A percentile compares a stretch with the other conserved stretches of the same genome.
These are phyloP conservation scores for Epistrophe grossulariae DNA, from an alignment of 2,888 invertebrate species.

Conservation along the genomic window DNA sequence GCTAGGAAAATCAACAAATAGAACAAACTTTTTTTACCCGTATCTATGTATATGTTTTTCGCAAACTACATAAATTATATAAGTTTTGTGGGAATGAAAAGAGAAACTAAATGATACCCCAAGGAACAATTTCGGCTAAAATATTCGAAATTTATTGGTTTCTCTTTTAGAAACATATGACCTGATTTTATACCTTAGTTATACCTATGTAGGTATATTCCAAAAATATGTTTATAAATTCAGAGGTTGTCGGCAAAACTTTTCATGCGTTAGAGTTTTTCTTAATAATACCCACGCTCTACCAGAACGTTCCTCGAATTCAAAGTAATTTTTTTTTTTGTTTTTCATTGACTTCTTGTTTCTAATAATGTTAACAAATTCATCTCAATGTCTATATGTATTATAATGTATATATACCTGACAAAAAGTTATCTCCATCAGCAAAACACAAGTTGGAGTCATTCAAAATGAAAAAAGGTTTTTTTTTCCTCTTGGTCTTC, in stretches of 20 bases:
- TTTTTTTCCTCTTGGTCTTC: too few relatives aligned
- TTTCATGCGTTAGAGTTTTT: constrained; percentile 7
- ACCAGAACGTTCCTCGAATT: neutral
- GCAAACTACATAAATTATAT: neutral
- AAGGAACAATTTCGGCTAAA: constrained; percentile 4
- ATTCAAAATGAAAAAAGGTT: neutral
- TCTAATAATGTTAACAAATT: constrained; percentile 9
- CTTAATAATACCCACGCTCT: neutral
- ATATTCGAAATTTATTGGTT: constrained; percentile 18
- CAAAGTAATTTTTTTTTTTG: neutral
- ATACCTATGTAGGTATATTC: neutral
- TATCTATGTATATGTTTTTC: too few relatives aligned
- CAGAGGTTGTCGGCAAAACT: neutral
- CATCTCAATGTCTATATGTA: neutral
- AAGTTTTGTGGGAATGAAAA: neutral
- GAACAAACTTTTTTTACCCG: neutral
- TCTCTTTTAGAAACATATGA: neutral
- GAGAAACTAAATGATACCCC: neutral
- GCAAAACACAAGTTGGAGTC: neutral
- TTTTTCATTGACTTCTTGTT: constrained; percentile 8
- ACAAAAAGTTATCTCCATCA: constrained; percentile 15
- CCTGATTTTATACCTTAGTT: neutral
- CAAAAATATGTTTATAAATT: constrained; percentile 9
- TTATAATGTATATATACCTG: neutral
- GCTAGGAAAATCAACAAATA: neutral